Evolutionary conservation across 2,797 vertebrate species (phyloP), one percentile per base, ranked within the genome.

Genomic region (Mus spretus): DNA sequence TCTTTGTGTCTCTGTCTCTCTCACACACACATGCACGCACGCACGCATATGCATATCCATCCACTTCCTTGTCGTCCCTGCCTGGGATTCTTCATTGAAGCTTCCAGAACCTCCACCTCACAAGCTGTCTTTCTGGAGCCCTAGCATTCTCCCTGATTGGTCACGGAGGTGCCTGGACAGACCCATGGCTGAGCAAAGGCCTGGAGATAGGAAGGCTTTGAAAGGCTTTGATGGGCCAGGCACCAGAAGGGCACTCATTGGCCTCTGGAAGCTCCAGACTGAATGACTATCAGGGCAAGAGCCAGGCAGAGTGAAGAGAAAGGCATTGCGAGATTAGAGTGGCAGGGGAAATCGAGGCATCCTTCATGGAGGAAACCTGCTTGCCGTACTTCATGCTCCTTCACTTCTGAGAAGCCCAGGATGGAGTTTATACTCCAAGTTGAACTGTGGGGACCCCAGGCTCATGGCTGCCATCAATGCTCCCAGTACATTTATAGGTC

Each of bases 241-340:
- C 40, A 13, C 28, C 17, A 14, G 37, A 37, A 24, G 55, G 40
- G 17, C 40, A 31, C 31, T 84, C 31, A 12, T 26, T 12, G 81
- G 81, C 72, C n/a, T 28, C 82, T 19, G 37, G 72, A 80, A 24
- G 34, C 19, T 67, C 34, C 0, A 0, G 13, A 1, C 44, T 34
- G 50, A 57, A 88, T 31, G 17, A 70, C 40, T n/a, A 31, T 4
- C 55, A 40, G 44, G 44, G 47, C 22, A 55, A 17, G 37, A 84
- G 22, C 31, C 80, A 82, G 57, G 86, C 63, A 72, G 94, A 94
- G 79, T 88, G 80, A n/a, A 31, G 24, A 59, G 90, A 89, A 72
- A 6, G 31, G 67, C 55, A 67, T 6, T 47, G 90, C 94, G 87
- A 82, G 86, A 61, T 77, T 84, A 5, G 0, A 82, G 31, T 10